Conservation (phyloP, 1,140 invertebrate species). For the Drosophila melanogaster region DNA sequence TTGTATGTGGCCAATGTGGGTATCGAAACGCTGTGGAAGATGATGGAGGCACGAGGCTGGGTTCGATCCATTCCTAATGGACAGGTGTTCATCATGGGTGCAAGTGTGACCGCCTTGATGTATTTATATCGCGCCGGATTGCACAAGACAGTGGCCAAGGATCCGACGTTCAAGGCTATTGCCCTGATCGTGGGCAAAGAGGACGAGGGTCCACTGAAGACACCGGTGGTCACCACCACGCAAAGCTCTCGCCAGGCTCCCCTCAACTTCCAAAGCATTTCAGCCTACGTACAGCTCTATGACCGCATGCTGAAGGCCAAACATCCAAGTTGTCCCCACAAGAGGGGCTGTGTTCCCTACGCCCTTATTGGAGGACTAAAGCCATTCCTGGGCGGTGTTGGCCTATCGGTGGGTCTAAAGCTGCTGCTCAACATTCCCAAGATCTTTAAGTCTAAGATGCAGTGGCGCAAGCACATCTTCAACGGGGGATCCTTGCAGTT, state of each 20-base stretch:
- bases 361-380: constrained; percentile 85
- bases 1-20: constrained; percentile 93
- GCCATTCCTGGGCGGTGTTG: constrained; percentile 87
- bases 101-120: constrained; percentile 86
- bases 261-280: constrained; percentile 33
- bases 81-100: constrained; percentile 88
- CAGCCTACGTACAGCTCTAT: constrained; percentile 51
- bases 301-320: constrained; percentile 68
- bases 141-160: constrained; percentile 81
- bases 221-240: constrained; percentile 8
- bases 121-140: constrained; percentile 86
- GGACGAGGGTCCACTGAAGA: constrained; percentile 85
- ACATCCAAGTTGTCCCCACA: constrained; percentile 87
- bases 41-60: constrained; percentile 88
- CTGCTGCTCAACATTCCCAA: constrained; percentile 81
- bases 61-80: constrained; percentile 87
- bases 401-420: constrained; percentile 87
- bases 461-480: constrained; percentile 85
- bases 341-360: constrained; percentile 87
- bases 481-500: constrained; percentile 85
- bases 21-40: constrained; percentile 90
- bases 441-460: constrained; percentile 85
- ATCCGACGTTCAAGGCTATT: constrained; percentile 88
- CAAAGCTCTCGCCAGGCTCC: constrained; percentile 16
- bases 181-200: constrained; percentile 87